These are phyloP conservation scores for Hylaeus volcanicus DNA, from an alignment of 1,140 invertebrate species.

Conservation along the genomic window DNA sequence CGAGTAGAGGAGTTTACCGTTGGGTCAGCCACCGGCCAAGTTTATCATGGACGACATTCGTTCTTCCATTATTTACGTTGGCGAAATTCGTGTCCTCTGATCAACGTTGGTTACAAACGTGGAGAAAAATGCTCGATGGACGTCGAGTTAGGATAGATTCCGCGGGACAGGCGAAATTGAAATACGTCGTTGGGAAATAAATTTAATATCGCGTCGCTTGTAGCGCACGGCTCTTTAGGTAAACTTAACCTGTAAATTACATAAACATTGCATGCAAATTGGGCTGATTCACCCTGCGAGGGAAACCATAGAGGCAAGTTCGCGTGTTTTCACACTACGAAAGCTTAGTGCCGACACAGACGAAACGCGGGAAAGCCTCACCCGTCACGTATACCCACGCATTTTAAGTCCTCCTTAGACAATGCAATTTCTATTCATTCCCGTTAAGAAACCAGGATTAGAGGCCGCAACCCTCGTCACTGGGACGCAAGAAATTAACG, in stretches of 20 bases:
- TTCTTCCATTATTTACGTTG: conserved; percentile 21
- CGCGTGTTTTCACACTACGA: neutral
- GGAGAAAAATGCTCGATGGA: neutral
- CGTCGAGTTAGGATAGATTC: too few species aligned
- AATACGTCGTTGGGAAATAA: neutral
- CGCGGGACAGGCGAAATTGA: neutral
- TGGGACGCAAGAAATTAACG: neutral
- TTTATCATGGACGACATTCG: neutral
- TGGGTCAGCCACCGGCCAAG: conserved; percentile 14
- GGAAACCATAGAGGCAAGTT: neutral
- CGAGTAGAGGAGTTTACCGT: conserved; percentile 14
- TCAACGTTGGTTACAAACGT: too few species aligned
- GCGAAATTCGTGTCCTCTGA: neutral
- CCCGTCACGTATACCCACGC: neutral
- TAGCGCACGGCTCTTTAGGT: neutral
- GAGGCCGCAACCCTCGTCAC: neutral
- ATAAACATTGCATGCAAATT: conserved; percentile 19
- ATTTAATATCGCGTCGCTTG: neutral
- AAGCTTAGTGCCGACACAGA: neutral
- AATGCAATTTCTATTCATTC: neutral
- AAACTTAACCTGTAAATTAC: conserved; percentile 3
- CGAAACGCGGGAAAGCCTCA: conserved; percentile 32
- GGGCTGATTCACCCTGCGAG: neutral
- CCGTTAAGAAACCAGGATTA: neutral
- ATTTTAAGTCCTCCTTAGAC: neutral